Conservation (phyloP, 1,140 invertebrate genomes). For the Neodiprion lecontei region DNA sequence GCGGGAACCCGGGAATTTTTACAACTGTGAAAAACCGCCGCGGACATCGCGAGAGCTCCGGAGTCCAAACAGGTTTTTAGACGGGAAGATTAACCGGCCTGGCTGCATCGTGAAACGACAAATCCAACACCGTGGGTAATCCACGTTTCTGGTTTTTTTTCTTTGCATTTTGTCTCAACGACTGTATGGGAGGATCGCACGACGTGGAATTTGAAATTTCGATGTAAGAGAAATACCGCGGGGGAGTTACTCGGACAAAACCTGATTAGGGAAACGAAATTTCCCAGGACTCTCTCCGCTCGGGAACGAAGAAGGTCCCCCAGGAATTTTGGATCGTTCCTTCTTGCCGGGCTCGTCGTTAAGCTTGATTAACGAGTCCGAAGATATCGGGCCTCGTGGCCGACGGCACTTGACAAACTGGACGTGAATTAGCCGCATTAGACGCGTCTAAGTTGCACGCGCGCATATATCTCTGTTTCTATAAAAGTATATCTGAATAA, state of each 20-base stretch:
- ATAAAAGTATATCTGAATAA: neutral
- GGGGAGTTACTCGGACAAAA: neutral
- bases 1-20: neutral
- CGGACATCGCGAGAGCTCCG: no score
- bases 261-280: slow-evolving; percentile 1
- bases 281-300: neutral
- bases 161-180: no score
- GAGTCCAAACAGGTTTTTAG: no score
- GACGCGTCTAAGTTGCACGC: no score
- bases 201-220: neutral
- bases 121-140: no score
- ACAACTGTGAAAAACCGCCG: no score
- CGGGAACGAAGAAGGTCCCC: neutral
- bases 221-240: neutral
- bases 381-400: neutral
- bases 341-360: neutral
- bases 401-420: neutral
- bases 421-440: neutral
- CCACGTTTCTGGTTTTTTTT: no score
- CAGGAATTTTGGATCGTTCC: neutral
- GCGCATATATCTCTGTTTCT: neutral
- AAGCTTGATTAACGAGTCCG: slow-evolving; percentile 1
- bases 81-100: no score
- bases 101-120: no score
- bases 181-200: neutral